Conservation (phyloP, 2,113 vertebrate species). For the Panthera uncia region DNA sequence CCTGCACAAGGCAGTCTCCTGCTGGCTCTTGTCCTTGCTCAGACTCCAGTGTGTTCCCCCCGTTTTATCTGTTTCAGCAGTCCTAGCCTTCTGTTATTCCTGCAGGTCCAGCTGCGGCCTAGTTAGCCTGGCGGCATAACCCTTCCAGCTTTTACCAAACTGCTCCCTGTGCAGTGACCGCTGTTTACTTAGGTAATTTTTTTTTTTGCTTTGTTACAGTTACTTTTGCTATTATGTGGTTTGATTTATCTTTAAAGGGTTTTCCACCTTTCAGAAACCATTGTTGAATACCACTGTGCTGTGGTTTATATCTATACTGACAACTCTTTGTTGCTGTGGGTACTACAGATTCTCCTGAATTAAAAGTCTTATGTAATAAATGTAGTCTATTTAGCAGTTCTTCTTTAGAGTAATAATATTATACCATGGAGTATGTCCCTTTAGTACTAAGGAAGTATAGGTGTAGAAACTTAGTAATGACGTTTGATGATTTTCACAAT, state of each 20-base stretch:
- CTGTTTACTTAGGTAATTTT: background rate
- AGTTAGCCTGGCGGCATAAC: background rate
- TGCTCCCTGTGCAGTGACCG: background rate
- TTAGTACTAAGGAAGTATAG: background rate
- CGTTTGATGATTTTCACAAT: background rate
- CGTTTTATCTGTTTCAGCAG: background rate
- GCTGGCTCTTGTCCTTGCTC: background rate
- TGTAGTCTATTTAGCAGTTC: slow-evolving; percentile 16
- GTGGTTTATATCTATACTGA: background rate
- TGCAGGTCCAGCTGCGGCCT: background rate
- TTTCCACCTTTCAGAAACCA: background rate
- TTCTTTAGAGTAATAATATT: background rate
- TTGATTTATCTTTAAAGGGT: background rate
- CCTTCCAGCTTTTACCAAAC: background rate
- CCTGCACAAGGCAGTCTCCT: background rate
- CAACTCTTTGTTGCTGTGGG: slow-evolving; percentile 1
- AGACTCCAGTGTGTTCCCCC: background rate
- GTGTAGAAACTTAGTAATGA: background rate
- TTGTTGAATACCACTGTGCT: background rate
- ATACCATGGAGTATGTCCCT: background rate
- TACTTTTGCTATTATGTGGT: background rate
- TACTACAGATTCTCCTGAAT: background rate
- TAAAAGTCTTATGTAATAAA: background rate
- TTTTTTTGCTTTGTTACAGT: background rate
- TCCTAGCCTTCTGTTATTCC: background rate